Conservation (phyloP, 2,888 invertebrate genomes). For the Drosophila pseudotalamancana region DNA sequence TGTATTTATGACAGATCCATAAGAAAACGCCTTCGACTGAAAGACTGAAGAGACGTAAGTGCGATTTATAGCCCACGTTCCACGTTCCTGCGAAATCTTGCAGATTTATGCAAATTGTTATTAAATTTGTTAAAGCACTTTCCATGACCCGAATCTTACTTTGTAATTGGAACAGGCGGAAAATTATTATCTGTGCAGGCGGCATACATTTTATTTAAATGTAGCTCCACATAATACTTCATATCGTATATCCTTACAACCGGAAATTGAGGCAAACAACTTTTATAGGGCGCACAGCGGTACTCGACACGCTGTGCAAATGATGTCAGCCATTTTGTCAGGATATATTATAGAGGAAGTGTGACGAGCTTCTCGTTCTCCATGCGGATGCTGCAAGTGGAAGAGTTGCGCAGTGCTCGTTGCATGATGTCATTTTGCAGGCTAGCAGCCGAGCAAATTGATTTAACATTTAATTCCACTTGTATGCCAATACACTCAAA, state of each 20-base stretch:
- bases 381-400: constrained; percentile 10
- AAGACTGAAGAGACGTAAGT: constrained; percentile 57
- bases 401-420: background rate
- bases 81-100: constrained; percentile 24
- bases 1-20: constrained; percentile 64
- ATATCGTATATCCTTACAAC: constrained; percentile 8
- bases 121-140: constrained; percentile 47
- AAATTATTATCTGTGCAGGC: constrained; percentile 50
- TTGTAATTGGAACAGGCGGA: constrained; percentile 49
- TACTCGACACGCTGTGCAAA: constrained; percentile 20
- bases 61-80: constrained; percentile 31
- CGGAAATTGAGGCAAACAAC: constrained; percentile 35
- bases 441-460: constrained; percentile 37
- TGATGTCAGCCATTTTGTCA: constrained; percentile 52
- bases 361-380: background rate
- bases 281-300: constrained; percentile 7
- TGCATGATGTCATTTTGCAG: constrained; percentile 61
- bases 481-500: constrained; percentile 35
- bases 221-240: constrained; percentile 34
- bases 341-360: constrained; percentile 27
- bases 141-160: constrained; percentile 55
- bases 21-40: constrained; percentile 59
- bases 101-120: constrained; percentile 72
- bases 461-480: constrained; percentile 56
- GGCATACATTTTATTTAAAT: constrained; percentile 55